A percentile compares a stretch with the other conserved stretches of the same genome.
phyloP scores from a whole-genome alignment of 2,113 vertebrate species.

The Nipponia nippon region DNA sequence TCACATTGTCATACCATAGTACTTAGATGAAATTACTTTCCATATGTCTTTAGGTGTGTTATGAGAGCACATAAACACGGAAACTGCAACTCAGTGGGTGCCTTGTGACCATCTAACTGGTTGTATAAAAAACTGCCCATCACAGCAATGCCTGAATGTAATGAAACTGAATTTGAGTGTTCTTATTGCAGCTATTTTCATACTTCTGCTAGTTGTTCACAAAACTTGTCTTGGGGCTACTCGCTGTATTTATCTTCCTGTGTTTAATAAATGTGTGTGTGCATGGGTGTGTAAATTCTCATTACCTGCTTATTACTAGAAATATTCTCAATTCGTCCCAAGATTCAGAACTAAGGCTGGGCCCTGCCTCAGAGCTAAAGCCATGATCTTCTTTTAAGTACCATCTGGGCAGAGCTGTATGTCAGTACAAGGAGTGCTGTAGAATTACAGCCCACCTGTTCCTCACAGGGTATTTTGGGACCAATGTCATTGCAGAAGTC shows the following conservation, averaged over 20 bases:
- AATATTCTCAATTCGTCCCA: neutral
- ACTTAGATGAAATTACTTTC: neutral
- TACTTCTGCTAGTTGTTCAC: neutral
- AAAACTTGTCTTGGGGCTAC: neutral
- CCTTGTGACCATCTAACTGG: neutral
- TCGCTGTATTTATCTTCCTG: neutral
- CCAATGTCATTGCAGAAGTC: neutral
- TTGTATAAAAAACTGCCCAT: neutral
- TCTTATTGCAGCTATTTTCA: neutral
- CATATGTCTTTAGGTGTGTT: neutral
- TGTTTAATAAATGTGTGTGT: neutral
- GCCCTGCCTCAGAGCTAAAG: neutral
- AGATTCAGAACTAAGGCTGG: neutral
- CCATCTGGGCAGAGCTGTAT: neutral
- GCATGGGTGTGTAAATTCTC: neutral
- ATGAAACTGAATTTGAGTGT: neutral
- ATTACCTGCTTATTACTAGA: neutral
- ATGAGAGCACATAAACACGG: neutral
- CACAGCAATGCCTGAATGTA: neutral
- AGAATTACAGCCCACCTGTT: neutral
- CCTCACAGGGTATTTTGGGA: neutral
- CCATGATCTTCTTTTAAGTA: neutral
- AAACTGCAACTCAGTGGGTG: neutral
- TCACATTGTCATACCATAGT: neutral
- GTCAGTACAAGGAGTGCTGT: neutral